Evolutionary conservation across 2,888 invertebrate genomes (phyloP), one percentile per base, ranked within the genome.

Genomic region (Harmothoe impar): DNA sequence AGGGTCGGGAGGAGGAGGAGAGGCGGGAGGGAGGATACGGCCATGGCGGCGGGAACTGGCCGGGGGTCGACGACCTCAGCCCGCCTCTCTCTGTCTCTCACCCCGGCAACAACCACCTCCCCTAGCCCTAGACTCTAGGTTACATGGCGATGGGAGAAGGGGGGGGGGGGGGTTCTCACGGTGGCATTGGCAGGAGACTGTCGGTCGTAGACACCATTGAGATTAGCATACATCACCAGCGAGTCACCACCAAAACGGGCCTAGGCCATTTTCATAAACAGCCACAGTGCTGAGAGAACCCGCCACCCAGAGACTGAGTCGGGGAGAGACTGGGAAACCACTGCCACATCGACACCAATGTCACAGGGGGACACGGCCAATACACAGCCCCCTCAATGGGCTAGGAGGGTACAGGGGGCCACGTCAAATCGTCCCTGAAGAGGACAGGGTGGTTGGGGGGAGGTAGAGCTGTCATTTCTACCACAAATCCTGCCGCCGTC

Each of bases 261-360:
- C 43, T 7, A 43, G 31, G 29, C 86, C 25, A 86, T 86, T 86
- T 86, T 86, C 86, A 86, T 86, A 86, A 86, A 54, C 86, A 86
- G 86, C 56, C 15, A 31, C 62, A 23, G 62, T 12, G 62, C n/a
- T n/a, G 62, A 62, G 62, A 62, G 31, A 77, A 77, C 7, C 29
- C 77, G 17, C 25, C 5, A 31, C 77, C 43, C 43, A 43, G 43
- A 43, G 43, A 43, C 43, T 43, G 43, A 43, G 43, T 10, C 43
- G 10, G 43, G 43, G 43, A 43, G 43, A 10, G 43, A 10, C n/a
- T n/a, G 10, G 43, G 43, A 43, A 43, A 43, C 10, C 43, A 10
- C n/a, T 43, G 43, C 43, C 43, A 43, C 43, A 43, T 43, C 43
- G 10, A 10, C 43, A 43, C 10, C 43, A 43, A 43, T 43, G 43